Evolutionary conservation across 2,888 invertebrate genomes (phyloP), one percentile per base, ranked within the genome.

Genomic region (Pandemis heparana): DNA sequence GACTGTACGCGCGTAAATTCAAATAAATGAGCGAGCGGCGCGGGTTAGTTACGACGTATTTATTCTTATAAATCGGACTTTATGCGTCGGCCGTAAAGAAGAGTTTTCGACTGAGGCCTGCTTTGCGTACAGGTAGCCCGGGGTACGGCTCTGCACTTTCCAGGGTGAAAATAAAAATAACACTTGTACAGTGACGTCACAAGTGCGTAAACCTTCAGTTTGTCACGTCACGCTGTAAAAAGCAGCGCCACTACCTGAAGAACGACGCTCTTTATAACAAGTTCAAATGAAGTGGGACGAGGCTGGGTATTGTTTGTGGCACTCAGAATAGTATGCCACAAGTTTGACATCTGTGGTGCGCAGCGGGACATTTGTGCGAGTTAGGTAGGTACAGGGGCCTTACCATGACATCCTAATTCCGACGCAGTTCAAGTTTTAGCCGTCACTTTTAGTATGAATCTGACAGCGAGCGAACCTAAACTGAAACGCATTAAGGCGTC

Each of bases 21-120:
- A 75, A 79, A 81, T 75, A 80, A 76, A 76, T 77, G 68, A 76
- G 76, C 77, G 76, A 73, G 77, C 59, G 75, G 68, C 71, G 69
- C 48, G 59, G 76, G 76, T 80, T 85, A 86, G 84, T 83, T 84
- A 81, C 83, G 81, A 80, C 79, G 82, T 86, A 87, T 86, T 87
- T 86, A 87, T 88, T 87, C 85, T 85, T 87, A 85, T 87, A 87
- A 87, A 89, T 87, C 83, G 82, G 84, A 85, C 82, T 87, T 88
- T 85, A 87, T 81, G 82, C 78, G 81, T 79, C 81, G 82, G 80
- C 83, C 83, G 82, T 89, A 87, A 88, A 88, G 76, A 81, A 82
- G 85, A 84, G 81, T 85, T 86, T 84, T 82, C 82, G 81, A 75
- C 81, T 4, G 51, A n/a, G 76, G 66, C 56, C 76, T 39, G 32